Base-by-base conservation (phyloP, 2,113 vertebrate genomes). In the Bos taurus region DNA sequence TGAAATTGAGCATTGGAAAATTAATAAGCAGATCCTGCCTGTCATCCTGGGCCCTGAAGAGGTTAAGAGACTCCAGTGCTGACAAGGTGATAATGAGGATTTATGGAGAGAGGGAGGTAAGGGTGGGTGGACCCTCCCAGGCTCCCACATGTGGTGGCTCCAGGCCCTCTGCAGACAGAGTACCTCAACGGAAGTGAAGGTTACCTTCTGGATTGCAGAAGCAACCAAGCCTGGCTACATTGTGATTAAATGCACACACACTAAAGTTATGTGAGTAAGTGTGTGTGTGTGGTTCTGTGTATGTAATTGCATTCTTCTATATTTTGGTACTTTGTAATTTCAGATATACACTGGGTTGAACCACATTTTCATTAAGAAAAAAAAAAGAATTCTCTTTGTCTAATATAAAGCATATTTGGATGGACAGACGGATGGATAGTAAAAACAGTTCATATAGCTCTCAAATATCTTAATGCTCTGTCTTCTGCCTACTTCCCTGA, bases 81-180 rank as follows among this genome's bases (percentile, higher is more conserved):
- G 96, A 98, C 97, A 98, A 33, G 15, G 9, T 64, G 50, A 54
- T 97, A 98, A 97, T 97, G 96, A 97, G 88, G 48, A 97, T 96
- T 98, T 97, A 97, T 94, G 71, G 71, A 21, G 88, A 93, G 89
- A 59, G 90, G 97, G 96, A 96, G 97, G 78, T 87, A 89, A 95
- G 91, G 88, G 71, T 95, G 82, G 62, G 83, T 60, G 82, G 94
- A 62, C 57, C n/a, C 30, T 33, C 67, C 36, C 74, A 64, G 54
- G 16, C 71, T 93, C 96, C 88, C 89, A 19, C 1, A 56, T n/a
- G n/a, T 46, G 87, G 87, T 96, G 92, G 95, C 85, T 94, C 43
- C 3, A 11, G 54, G 54, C 48, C 52, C 96, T 94, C 89, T 46
- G 78, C 54, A 97, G 88, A 88, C 62, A 78, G 14, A 36, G 7